Conservation (phyloP, 1,140 invertebrate genomes). For the Thaumatotibia leucotreta region DNA sequence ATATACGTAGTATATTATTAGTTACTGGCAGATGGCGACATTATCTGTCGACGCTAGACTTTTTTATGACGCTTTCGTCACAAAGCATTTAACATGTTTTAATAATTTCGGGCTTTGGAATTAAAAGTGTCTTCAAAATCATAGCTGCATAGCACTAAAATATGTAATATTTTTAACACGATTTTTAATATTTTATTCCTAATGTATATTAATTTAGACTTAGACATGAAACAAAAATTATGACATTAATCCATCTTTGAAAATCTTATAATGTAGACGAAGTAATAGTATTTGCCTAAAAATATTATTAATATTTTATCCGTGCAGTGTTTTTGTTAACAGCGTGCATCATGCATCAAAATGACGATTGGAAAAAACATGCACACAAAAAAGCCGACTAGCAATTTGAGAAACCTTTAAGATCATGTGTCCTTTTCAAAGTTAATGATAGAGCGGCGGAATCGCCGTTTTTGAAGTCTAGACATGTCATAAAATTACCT, state of each 20-base stretch:
- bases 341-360: background rate
- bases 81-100: background rate
- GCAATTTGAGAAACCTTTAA: background rate
- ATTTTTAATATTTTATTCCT: background rate
- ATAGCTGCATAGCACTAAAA: background rate
- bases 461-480: background rate
- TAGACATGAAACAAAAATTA: background rate
- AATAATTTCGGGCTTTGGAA: no score
- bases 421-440: background rate
- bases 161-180: background rate
- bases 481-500: no score
- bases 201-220: background rate
- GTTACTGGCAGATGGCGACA: conserved; percentile 5
- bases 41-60: conserved; percentile 22
- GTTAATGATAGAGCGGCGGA: background rate
- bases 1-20: conserved; percentile 14
- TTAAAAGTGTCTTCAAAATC: no score
- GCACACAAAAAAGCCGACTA: background rate
- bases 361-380: background rate
- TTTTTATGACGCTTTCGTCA: conserved; percentile 20
- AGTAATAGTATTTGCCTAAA: background rate
- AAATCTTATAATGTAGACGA: background rate
- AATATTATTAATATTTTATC: background rate
- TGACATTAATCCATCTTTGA: background rate
- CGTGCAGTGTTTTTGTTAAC: background rate